Conservation (phyloP, 2,888 invertebrate species). For the Magallana nippona region DNA sequence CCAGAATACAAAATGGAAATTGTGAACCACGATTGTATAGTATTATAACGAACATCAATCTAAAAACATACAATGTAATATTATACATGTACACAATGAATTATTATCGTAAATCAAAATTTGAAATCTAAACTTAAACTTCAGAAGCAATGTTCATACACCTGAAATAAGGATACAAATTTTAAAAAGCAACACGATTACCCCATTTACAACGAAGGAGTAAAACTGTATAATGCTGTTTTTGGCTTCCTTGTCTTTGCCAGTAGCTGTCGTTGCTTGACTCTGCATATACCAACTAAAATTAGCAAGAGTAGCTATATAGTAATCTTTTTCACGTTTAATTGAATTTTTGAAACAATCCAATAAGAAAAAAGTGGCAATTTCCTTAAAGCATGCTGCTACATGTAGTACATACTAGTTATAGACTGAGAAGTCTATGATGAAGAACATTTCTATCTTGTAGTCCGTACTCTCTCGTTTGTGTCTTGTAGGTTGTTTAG, state of each 20-base stretch:
- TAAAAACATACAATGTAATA: background rate
- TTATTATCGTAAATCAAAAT: too few species aligned
- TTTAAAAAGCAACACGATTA: background rate
- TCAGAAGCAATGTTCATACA: background rate
- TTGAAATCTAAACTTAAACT: too few species aligned
- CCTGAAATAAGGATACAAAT: too few species aligned
- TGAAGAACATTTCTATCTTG: slow-evolving; percentile 21
- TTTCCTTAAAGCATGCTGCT: too few species aligned
- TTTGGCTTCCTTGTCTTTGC: slow-evolving; percentile 36
- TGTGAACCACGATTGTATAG: slow-evolving; percentile 14
- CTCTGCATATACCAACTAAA: slow-evolving; percentile 55
- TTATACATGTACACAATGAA: too few species aligned
- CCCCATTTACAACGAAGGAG: slow-evolving; percentile 32
- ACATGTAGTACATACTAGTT: background rate
- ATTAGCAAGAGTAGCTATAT: background rate
- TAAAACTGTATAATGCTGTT: slow-evolving; percentile 19
- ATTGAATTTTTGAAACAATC: too few species aligned
- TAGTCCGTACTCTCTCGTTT: background rate
- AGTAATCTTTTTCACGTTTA: too few species aligned
- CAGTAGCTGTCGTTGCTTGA: slow-evolving; percentile 19
- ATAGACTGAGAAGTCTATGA: background rate
- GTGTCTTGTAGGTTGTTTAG: background rate
- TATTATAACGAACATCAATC: slow-evolving; percentile 40
- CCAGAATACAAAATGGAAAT: slow-evolving; percentile 25
- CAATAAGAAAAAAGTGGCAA: too few species aligned